Percentiles rank a stretch among this genome's conserved stretches.
phyloP scores from a whole-genome alignment of 2,797 vertebrate species.

The Falco biarmicus region DNA sequence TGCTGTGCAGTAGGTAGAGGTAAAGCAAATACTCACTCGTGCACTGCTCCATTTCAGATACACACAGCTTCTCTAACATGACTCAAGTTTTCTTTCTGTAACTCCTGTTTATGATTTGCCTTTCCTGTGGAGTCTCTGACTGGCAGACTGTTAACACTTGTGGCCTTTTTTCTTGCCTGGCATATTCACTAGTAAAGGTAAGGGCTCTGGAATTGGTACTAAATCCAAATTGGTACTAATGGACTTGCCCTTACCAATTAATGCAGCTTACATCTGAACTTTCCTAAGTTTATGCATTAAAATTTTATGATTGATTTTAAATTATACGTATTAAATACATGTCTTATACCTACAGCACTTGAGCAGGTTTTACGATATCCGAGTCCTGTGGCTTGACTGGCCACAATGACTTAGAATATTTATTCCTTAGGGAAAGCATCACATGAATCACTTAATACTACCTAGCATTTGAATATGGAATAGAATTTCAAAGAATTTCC shows the following conservation, averaged over 20 bases:
- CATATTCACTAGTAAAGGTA: neutral
- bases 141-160: neutral
- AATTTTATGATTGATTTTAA: neutral
- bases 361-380: neutral
- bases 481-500: neutral
- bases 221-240: neutral
- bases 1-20: neutral
- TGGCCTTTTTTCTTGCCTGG: neutral
- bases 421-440: neutral
- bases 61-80: neutral
- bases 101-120: neutral
- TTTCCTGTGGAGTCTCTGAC: neutral
- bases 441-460: neutral
- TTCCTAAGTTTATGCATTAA: neutral
- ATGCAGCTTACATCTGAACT: neutral
- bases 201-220: neutral
- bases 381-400: neutral
- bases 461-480: neutral
- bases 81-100: neutral
- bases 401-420: neutral
- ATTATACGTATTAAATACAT: neutral
- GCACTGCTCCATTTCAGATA: neutral
- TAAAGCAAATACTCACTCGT: constrained; percentile 2
- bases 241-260: neutral
- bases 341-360: neutral